Percentiles rank a stretch among this genome's conserved stretches.
Evolutionary conservation across 2,797 vertebrate species (phyloP).

Genomic region (Amniataba percoides): DNA sequence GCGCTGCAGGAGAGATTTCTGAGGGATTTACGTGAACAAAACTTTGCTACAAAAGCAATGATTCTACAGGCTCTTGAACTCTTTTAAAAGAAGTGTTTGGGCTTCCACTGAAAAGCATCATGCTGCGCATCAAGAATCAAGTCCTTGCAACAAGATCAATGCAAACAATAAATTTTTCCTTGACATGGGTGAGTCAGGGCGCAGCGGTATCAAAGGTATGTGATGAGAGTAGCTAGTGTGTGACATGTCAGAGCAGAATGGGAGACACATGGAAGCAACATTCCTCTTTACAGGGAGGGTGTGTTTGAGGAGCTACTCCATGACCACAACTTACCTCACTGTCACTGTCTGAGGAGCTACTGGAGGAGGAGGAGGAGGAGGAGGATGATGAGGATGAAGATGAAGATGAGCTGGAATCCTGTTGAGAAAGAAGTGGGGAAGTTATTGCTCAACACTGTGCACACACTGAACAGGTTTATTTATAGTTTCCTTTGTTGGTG

Average conservation of each 20-base stretch:
- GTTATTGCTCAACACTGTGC: slow-evolving; percentile 14
- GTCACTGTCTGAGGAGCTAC: slow-evolving; percentile 80
- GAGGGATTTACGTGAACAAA: slow-evolving; percentile 40
- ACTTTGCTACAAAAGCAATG: background rate
- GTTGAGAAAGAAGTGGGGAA: slow-evolving; percentile 15
- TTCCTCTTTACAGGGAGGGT: background rate
- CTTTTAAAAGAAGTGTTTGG: background rate
- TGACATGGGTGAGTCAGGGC: background rate
- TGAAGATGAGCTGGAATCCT: slow-evolving; percentile 73
- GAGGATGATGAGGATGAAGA: slow-evolving; percentile 56
- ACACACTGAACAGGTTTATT: slow-evolving; percentile 17
- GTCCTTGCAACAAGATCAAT: background rate
- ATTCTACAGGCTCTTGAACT: background rate
- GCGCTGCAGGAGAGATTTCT: slow-evolving; percentile 4
- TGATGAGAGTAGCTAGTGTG: background rate
- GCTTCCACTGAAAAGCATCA: background rate
- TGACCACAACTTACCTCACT: slow-evolving; percentile 70
- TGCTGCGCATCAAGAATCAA: background rate
- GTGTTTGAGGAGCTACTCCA: background rate
- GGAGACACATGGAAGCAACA: background rate
- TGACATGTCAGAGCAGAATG: slow-evolving; percentile 31
- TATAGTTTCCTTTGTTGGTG: background rate
- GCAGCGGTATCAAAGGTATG: slow-evolving; percentile 1
- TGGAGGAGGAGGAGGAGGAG: slow-evolving; percentile 64
- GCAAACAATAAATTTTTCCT: background rate